These are phyloP conservation scores for Luehdorfia chinensis DNA, from an alignment of 1,140 invertebrate genomes.

Conservation along the genomic window DNA sequence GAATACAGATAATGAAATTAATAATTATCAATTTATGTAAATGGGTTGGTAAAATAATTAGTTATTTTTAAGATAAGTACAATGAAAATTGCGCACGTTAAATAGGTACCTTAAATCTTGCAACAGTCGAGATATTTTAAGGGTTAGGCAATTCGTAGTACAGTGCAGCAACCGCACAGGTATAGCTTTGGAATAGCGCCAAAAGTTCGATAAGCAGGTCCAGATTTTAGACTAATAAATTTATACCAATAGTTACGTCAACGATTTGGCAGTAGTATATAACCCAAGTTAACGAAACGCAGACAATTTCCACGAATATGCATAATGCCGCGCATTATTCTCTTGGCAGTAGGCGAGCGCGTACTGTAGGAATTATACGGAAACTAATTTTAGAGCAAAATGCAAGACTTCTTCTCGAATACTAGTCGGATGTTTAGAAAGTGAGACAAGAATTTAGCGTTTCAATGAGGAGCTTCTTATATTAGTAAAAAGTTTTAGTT, in stretches of 20 bases:
- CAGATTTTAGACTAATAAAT: conserved; percentile 16
- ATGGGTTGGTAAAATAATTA: too few species aligned
- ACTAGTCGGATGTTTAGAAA: background rate
- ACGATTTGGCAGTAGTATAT: conserved; percentile 3
- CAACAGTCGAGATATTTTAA: conserved; percentile 2
- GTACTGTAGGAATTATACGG: background rate
- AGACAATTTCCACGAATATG: conserved; percentile 13
- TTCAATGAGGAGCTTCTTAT: background rate
- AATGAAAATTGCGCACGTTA: background rate
- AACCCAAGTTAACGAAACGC: conserved; percentile 2
- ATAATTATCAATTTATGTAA: too few species aligned
- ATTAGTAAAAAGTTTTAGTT: too few species aligned
- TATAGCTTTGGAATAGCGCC: conserved; percentile 13
- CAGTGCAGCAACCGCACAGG: conserved; percentile 8
- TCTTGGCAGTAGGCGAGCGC: conserved; percentile 7
- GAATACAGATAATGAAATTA: too few species aligned
- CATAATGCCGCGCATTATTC: conserved; percentile 6
- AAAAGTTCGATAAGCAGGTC: conserved; percentile 5
- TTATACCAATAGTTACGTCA: conserved; percentile 11
- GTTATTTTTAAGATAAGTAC: too few species aligned
- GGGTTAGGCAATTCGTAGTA: conserved; percentile 4
- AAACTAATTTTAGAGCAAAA: conserved; percentile 5
- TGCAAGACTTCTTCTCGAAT: background rate
- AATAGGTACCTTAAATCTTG: background rate
- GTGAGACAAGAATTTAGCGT: background rate